Conservation (phyloP, 2,797 vertebrate species). For the Spinus olivaceus region DNA sequence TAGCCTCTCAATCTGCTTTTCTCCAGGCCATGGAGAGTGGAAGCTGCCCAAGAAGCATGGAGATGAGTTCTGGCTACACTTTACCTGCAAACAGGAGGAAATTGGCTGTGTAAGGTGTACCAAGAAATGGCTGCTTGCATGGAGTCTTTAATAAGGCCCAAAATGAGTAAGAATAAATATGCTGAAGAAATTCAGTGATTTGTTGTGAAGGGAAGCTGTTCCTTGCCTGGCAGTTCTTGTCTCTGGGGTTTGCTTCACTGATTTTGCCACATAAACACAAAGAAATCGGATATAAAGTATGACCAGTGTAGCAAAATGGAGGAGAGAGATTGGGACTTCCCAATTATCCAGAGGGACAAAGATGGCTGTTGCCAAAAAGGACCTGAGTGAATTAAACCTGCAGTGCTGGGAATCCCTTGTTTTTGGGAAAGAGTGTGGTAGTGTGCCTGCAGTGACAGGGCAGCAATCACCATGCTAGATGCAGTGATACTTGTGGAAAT, state of each 20-base stretch:
- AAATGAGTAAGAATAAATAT: neutral
- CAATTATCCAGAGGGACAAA: neutral
- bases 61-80: neutral
- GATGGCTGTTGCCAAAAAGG: neutral
- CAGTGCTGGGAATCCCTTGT: neutral
- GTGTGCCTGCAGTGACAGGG: neutral
- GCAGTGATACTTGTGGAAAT: neutral
- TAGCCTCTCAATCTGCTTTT: neutral
- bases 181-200: neutral
- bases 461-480: neutral
- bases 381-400: neutral
- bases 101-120: neutral
- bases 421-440: neutral
- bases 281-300: neutral
- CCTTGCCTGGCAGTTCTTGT: neutral
- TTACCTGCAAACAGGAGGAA: neutral
- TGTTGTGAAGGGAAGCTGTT: neutral
- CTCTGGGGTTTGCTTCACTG: neutral
- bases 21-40: neutral
- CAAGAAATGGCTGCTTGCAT: neutral
- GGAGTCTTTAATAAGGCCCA: neutral
- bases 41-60: neutral
- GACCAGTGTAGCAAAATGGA: neutral
- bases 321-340: neutral
- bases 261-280: neutral